Evolutionary conservation across 2,113 vertebrate genomes (phyloP), one percentile per base, ranked within the genome.

Genomic region (Mustelus asterias): DNA sequence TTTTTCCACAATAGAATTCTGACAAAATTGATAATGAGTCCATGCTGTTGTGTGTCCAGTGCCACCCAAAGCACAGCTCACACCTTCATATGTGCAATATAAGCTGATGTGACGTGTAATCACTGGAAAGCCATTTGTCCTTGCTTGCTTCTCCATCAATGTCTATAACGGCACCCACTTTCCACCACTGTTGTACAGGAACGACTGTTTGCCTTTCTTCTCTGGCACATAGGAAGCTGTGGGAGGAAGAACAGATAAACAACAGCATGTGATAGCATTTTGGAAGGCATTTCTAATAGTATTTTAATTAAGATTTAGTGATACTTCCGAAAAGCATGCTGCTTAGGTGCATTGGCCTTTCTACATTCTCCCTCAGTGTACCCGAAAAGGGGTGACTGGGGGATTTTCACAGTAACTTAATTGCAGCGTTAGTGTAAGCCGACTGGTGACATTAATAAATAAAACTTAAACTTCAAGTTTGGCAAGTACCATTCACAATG

Each of bases 151-250:
- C n/a, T 95, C 94, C 94, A 8, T 72, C 41, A 44, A 18, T 26
- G 29, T 69, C 97, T 96, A 98, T 0, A 37, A 97, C 0, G 97
- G 98, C 94, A 98, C 96, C 98, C 97, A 97, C 76, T 97, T 97
- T n/a, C 97, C 97, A 89, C 96, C 60, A 3, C 96, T 89, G 0
- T 97, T 98, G 97, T 97, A 97, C 89, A 97, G 96, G 96, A 98
- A 98, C 1, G 98, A 98, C 60, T 96, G 96, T 96, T 98, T 98
- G 88, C 97, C 83, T 0, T 95, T 96, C 9, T 96, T 90, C 3
- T 96, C 96, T 0, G 98, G 97, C n/a, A 97, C 96, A 96, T 97
- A 98, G 0, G 97, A 96, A 80, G 98, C 98, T 98, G 90, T 16
- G 69, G 24, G 13, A 96, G 86, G 4, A 93, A 95, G 44, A 65